Base-by-base conservation (phyloP, 2,113 vertebrate genomes). In the Alectura lathami region DNA sequence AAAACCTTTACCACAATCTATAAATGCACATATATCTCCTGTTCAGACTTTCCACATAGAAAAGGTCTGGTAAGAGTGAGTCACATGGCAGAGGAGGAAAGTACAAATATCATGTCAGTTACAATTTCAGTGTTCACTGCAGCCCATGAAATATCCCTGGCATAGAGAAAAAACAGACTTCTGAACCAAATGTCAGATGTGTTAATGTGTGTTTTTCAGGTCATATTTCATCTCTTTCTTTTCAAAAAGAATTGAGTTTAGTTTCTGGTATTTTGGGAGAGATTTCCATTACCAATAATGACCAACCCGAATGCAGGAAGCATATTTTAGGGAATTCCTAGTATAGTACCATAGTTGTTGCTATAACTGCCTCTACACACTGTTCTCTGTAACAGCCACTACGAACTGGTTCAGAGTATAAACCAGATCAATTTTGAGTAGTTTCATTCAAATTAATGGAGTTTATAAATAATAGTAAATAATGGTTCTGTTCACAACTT, bases 271-370 rank as follows among this genome's bases (percentile, higher is more conserved):
- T 80, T 80, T 67, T 78, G 40, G 18, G 30, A 93, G 21, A 68
- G 10, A 51, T 72, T 95, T 94, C 77, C 32, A 79, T 94, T 81
- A 53, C 53, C 29, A 40, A 1, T 93, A 95, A 88, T 80, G 85
- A 30, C 4, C 10, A 67, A 9, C 17, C 17, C 48, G 47, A 94
- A 67, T 53, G 30, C 43, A 73, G 70, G 60, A 83, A 91, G 10
- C 17, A 22, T 48, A 42, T 53, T 81, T 83, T 79, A 67, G 81
- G 24, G 29, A n/a, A 69, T 83, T 85, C 59, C 69, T 56, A 59
- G 42, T 67, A 50, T n/a, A 75, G 4, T 36, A 56, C 47, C 26
- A 20, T 6, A 64, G 34, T 15, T 83, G 29, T 62, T 66, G 18
- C 34, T 83, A 22, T 81, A 86, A n/a, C 69, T 88, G 73, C 30